Percentiles rank a stretch among this genome's conserved stretches.
Conservation (phyloP, 2,888 invertebrate genomes). For the Meganola albula region DNA sequence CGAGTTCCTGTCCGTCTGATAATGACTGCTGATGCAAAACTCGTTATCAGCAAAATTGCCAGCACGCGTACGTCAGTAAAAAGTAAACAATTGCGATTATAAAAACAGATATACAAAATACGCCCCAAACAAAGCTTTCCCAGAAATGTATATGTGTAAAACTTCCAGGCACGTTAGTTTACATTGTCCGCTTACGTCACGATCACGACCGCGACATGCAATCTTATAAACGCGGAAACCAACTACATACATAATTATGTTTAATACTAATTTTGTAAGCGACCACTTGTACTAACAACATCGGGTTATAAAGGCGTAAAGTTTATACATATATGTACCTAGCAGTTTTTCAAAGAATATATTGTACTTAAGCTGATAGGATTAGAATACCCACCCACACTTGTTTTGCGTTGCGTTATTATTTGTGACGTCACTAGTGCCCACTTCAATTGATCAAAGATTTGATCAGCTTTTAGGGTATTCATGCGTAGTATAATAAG, state of each 20-base stretch:
- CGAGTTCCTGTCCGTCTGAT: slow-evolving; percentile 42
- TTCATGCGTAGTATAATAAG: too few relatives aligned
- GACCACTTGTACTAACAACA: background rate
- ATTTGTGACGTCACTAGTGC: too few relatives aligned
- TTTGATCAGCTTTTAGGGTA: too few relatives aligned
- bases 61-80: slow-evolving; percentile 18
- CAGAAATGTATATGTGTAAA: slow-evolving; percentile 23
- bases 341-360: too few relatives aligned
- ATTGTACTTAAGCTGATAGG: too few relatives aligned
- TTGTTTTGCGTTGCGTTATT: too few relatives aligned
- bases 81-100: slow-evolving; percentile 14
- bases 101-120: slow-evolving; percentile 24
- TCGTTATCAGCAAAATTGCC: slow-evolving; percentile 27
- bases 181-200: slow-evolving; percentile 19
- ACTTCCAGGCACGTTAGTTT: slow-evolving; percentile 13
- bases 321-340: too few relatives aligned
- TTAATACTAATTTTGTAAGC: background rate
- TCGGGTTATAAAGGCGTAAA: too few relatives aligned
- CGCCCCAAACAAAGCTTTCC: slow-evolving; percentile 41
- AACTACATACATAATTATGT: slow-evolving; percentile 3
- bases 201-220: slow-evolving; percentile 11
- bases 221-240: slow-evolving; percentile 18
- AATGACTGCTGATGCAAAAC: slow-evolving; percentile 31
- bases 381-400: too few relatives aligned
- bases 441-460: too few relatives aligned